Evolutionary conservation across 2,113 vertebrate species (phyloP), one percentile per base, ranked within the genome.

Genomic region (Todiramphus saurophagus): DNA sequence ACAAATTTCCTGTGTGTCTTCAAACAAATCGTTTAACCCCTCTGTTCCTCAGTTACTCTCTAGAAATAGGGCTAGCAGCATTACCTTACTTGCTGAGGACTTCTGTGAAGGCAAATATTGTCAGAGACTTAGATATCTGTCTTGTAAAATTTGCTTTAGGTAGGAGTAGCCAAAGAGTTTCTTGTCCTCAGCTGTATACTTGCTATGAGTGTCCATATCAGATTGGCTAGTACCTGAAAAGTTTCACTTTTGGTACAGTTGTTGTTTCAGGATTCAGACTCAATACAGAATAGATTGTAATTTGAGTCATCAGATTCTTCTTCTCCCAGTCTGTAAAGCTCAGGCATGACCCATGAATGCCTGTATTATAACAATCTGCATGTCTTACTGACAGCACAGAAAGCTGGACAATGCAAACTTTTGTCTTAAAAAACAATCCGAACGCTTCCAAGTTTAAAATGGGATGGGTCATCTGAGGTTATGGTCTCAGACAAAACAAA

Each of bases 1-100:
- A 64, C 13, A 83, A 64, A 78, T 92, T 93, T 96, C 83, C 69
- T 79, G 14, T 90, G 51, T 95, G 48, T 83, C 39, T 86, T 93
- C 53, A 73, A 93, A 35, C 30, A 90, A 94, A 66, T 72, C 37
- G 20, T 88, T 95, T 92, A 93, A 93, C 27, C 24, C 11, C 13
- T 73, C 67, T 92, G 27, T 90, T 72, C 46, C 67, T 88, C 39
- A 56, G 16, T 74, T 93, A 24, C 23, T 18, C 12, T 87, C 27
- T 82, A 78, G 80, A 87, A 90, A 66, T 24, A 83, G 7, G 12
- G 21, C 20, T 84, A 56, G 16, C 13, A 64, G 4, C 0, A 0
- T 91, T 94, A n/a, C 10, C 27, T 83, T 72, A 72, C 19, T 77
- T 75, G 51, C 9, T 68, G 37, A 7, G 24, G 56, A 76, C 9